Evolutionary conservation across 1,140 invertebrate genomes (phyloP), one percentile per base, ranked within the genome.

Genomic region (Ridgeia piscesae): DNA sequence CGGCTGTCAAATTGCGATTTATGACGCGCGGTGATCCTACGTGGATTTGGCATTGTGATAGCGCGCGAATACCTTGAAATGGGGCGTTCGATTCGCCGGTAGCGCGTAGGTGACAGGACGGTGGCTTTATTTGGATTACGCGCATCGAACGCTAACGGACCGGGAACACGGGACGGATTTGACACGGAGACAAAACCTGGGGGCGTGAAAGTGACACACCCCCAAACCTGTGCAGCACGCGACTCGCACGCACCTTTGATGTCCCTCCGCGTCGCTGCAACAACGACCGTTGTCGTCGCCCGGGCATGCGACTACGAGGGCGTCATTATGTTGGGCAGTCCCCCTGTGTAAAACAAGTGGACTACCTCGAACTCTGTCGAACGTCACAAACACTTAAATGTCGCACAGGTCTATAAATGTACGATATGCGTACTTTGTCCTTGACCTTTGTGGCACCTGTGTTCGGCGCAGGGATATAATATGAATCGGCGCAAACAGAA

Each of bases 31-130:
- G 58, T 77, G 58, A 77, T 77, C 58, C 58, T 77, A 77, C 58
- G 58, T 77, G 58, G 58, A 77, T 77, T 77, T 77, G 58, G 58
- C 58, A 77, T 77, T 77, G 58, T 77, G 58, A 77, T 77, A 77
- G 58, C 58, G 58, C 4, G 58, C 58, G 58, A 77, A 77, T 77
- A 77, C 58, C 58, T 77, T 77, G 58, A 77, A 77, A 77, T 31
- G 58, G 58, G 8, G 58, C 58, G 58, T 77, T 17, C 58, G 58
- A 77, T 77, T 77, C 58, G 58, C 58, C 58, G 58, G 14, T 77
- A 21, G 58, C 58, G 58, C 58, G 17, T 8, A 77, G 58, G 58
- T 77, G 58, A 21, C 58, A 9, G 58, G 58, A 77, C 58, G 27
- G 58, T 77, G 58, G 58, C 58, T 77, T 77, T 77, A 77, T 77